Evolutionary conservation across 2,113 vertebrate genomes (phyloP).

Genomic region (Sapayoa aenigma): DNA sequence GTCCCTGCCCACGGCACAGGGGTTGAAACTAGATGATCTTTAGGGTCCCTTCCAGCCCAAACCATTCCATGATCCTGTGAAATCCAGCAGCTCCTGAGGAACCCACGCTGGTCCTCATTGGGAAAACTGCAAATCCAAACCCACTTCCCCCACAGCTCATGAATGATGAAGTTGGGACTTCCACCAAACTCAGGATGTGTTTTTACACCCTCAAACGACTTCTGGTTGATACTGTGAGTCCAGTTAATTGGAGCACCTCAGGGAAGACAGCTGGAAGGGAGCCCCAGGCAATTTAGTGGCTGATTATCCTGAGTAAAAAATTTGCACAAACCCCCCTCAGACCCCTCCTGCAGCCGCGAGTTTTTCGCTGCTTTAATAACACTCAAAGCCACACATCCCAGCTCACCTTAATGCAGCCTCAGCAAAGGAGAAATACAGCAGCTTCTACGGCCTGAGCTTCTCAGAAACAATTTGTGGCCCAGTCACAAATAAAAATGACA

Average conservation of each 20-base stretch:
- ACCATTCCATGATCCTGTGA: background rate
- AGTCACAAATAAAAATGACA: background rate
- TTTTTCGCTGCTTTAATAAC: background rate
- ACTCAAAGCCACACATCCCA: background rate
- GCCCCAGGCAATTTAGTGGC: background rate
- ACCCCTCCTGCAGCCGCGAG: background rate
- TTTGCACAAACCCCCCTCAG: background rate
- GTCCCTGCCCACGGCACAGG: background rate
- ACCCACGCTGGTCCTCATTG: background rate
- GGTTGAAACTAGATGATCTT: background rate
- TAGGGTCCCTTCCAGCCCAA: background rate
- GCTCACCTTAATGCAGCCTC: background rate
- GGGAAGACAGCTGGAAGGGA: background rate
- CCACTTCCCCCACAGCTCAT: accelerated
- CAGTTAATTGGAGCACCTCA: background rate
- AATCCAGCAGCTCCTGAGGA: background rate
- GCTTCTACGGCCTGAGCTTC: background rate
- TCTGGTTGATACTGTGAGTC: background rate
- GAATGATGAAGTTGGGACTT: background rate
- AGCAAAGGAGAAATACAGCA: background rate
- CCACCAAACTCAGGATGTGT: background rate
- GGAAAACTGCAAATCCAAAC: background rate
- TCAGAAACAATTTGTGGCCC: background rate
- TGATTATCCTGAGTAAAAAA: background rate
- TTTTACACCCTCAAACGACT: background rate